Percentiles rank a stretch among this genome's conserved stretches.
Conservation (phyloP, 2,888 invertebrate species). For the Andrena marginata region DNA sequence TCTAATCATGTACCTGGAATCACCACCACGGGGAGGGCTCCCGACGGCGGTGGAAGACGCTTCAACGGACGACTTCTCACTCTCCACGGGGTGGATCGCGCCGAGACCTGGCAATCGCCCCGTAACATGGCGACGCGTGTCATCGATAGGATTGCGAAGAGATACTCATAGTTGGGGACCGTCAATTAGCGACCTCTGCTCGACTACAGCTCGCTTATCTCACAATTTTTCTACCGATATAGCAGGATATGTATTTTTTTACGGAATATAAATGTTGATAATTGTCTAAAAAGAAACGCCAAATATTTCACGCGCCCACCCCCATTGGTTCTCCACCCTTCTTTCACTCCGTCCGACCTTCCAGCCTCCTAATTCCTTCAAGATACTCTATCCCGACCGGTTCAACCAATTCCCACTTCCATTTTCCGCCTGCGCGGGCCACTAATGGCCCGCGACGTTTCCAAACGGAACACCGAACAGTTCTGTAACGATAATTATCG, state of each 20-base stretch:
- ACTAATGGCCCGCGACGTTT: slow-evolving; percentile 1
- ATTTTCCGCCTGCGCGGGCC: slow-evolving; percentile 15
- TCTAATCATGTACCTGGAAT: slow-evolving; percentile 59
- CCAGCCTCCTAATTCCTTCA: background rate
- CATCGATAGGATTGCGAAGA: slow-evolving; percentile 41
- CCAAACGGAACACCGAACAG: background rate
- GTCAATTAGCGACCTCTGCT: slow-evolving; percentile 54
- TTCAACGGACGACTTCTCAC: slow-evolving; percentile 25
- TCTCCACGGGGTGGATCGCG: slow-evolving; percentile 45
- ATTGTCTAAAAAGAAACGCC: slow-evolving; percentile 6
- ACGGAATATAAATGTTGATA: slow-evolving; percentile 72
- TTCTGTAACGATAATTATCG: slow-evolving; percentile 1
- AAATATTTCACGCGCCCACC: background rate
- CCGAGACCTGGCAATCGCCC: slow-evolving; percentile 6
- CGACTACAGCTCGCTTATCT: slow-evolving; percentile 86
- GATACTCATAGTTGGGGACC: slow-evolving; percentile 24
- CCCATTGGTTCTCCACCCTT: background rate
- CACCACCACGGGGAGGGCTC: slow-evolving; percentile 5
- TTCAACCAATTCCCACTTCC: slow-evolving; percentile 31
- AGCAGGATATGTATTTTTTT: slow-evolving; percentile 81
- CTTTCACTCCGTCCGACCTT: background rate
- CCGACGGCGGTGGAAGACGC: slow-evolving; percentile 18
- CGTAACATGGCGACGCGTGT: slow-evolving; percentile 52
- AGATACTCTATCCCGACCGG: background rate
- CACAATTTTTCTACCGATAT: slow-evolving; percentile 84